Conservation (phyloP, 2,888 invertebrate species). For the Ptilodon capucinus region DNA sequence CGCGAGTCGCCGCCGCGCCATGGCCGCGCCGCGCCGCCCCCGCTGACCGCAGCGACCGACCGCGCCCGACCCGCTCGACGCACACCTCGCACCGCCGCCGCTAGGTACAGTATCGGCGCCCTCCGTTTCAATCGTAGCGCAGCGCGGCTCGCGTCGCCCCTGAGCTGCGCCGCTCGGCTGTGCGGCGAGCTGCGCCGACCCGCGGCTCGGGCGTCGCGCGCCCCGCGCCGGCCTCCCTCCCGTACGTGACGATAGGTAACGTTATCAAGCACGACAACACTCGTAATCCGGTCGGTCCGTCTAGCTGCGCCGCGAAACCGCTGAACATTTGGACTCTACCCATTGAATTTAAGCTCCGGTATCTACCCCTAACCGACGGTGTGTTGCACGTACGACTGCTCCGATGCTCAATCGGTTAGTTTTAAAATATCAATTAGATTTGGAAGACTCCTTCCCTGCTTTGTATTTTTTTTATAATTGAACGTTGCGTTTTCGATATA, state of each 20-base stretch:
- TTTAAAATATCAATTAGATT: constrained; percentile 17
- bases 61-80: constrained; percentile 49
- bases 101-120: constrained; percentile 54
- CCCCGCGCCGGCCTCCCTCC: constrained; percentile 45
- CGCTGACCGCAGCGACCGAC: constrained; percentile 65
- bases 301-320: constrained; percentile 38
- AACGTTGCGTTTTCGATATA: too few relatives aligned
- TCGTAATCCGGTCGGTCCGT: constrained; percentile 45
- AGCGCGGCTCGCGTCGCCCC: constrained; percentile 19
- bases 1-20: constrained; percentile 68
- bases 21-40: constrained; percentile 71
- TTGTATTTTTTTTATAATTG: too few relatives aligned
- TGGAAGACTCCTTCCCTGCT: too few relatives aligned
- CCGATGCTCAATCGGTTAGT: constrained; percentile 79
- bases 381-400: constrained; percentile 77
- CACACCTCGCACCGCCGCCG: constrained; percentile 49
- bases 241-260: constrained; percentile 64
- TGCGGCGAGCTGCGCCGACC: constrained; percentile 43
- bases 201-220: constrained; percentile 34
- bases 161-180: constrained; percentile 53
- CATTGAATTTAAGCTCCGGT: constrained; percentile 43
- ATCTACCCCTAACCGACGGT: constrained; percentile 56
- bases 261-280: constrained; percentile 55
- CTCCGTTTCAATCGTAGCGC: constrained; percentile 3
- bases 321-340: constrained; percentile 46